Conservation (phyloP, 2,888 invertebrate species). For the Ochropacha duplaris region DNA sequence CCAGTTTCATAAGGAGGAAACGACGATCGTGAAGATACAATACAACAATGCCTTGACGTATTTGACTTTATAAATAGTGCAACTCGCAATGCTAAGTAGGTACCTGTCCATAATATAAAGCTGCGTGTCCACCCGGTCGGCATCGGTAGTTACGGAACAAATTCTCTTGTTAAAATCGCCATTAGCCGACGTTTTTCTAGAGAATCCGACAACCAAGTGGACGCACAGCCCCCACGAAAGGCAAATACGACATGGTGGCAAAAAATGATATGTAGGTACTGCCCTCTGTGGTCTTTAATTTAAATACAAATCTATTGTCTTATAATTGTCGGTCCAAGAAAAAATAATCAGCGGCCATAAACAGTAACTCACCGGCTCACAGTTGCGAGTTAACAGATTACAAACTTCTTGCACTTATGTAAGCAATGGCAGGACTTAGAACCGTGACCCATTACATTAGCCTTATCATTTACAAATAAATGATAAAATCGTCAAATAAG, state of each 20-base stretch:
- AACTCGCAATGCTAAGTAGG: constrained; percentile 49
- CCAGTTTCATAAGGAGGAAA: constrained; percentile 66
- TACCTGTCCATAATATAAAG: constrained; percentile 40
- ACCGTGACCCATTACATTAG: neutral
- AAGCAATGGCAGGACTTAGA: neutral
- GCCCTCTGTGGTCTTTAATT: no score
- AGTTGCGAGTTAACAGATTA: neutral
- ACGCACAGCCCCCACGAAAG: constrained; percentile 13
- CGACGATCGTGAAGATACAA: constrained; percentile 59
- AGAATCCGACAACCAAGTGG: no score
- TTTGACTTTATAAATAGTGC: constrained; percentile 79
- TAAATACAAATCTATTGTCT: no score
- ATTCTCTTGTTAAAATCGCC: no score
- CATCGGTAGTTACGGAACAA: no score
- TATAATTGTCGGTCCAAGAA: no score
- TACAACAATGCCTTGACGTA: constrained; percentile 75
- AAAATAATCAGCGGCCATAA: neutral
- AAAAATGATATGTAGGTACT: constrained; percentile 8
- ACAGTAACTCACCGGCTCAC: neutral
- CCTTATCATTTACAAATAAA: neutral
- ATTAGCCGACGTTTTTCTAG: no score
- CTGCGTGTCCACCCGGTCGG: no score
- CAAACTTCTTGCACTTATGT: neutral
- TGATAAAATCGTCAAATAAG: neutral
- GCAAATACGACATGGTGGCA: constrained; percentile 15